Conservation (phyloP, 2,888 invertebrate species). For the Trilocha varians region DNA sequence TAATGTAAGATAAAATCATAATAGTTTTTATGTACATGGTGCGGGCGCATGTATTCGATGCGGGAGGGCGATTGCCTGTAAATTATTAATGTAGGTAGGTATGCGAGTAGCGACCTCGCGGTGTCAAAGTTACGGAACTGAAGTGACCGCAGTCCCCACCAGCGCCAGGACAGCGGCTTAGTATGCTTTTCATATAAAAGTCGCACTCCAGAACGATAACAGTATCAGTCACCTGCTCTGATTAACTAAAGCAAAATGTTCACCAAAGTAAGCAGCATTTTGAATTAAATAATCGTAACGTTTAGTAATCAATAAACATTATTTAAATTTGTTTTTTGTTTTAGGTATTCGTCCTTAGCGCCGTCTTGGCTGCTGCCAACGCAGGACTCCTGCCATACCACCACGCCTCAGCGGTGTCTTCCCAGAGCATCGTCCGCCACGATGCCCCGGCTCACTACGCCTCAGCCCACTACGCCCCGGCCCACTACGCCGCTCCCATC, state of each 20-base stretch:
- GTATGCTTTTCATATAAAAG: conserved; percentile 72
- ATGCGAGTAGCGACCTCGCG: conserved; percentile 60
- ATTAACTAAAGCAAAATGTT: conserved; percentile 70
- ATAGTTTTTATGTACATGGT: conserved; percentile 18
- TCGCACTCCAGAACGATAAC: conserved; percentile 56
- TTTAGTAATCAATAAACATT: conserved; percentile 1
- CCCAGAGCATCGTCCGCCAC: conserved; percentile 65
- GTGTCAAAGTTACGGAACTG: conserved; percentile 73
- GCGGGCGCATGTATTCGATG: conserved; percentile 13
- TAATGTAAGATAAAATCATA: conserved; percentile 15
- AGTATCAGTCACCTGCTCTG: conserved; percentile 68
- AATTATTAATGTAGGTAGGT: conserved; percentile 45
- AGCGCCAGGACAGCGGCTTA: conserved; percentile 51
- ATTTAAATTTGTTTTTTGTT: conserved; percentile 6
- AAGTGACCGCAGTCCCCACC: conserved; percentile 63
- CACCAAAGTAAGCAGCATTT: conserved; percentile 56
- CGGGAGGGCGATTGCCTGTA: conserved; percentile 33
- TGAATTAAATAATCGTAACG: conserved; percentile 7
- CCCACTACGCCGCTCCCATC: conserved; percentile 44
- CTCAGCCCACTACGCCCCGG: conserved; percentile 39
- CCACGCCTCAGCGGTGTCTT: conserved; percentile 59
- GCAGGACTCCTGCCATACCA: conserved; percentile 68
- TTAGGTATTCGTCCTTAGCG: conserved; percentile 60
- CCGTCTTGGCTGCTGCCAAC: conserved; percentile 66
- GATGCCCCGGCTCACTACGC: conserved; percentile 53